These are phyloP conservation scores for Apolygus lucorum DNA, from an alignment of 1,140 invertebrate genomes.

Conservation along the genomic window DNA sequence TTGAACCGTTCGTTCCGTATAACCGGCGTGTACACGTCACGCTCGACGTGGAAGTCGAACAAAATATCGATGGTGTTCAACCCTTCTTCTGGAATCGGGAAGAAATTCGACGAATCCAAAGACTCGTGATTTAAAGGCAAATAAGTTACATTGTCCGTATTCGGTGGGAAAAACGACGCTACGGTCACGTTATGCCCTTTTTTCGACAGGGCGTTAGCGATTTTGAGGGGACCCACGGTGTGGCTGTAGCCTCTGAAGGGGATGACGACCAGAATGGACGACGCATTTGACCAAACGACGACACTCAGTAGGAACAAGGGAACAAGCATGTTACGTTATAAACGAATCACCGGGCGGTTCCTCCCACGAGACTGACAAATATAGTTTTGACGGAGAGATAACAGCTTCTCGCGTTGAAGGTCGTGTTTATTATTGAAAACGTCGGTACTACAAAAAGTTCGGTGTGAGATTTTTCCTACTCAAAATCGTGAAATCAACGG, in stretches of 20 bases:
- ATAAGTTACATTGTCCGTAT: neutral
- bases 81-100: neutral
- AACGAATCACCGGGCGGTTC: too few relatives aligned
- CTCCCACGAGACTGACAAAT: too few relatives aligned
- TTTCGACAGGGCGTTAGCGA: neutral
- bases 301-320: too few relatives aligned
- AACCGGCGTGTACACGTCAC: neutral
- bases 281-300: neutral
- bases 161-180: neutral
- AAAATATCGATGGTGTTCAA: neutral
- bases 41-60: neutral
- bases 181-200: constrained; percentile 8
- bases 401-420: too few relatives aligned
- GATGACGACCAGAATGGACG: constrained; percentile 2
- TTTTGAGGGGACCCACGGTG: neutral
- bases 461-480: too few relatives aligned
- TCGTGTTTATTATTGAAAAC: too few relatives aligned
- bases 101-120: neutral
- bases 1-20: neutral
- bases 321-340: too few relatives aligned
- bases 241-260: neutral
- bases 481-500: too few relatives aligned
- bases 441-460: too few relatives aligned
- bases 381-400: too few relatives aligned
- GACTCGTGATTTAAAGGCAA: neutral